Percentiles rank a stretch among this genome's conserved stretches.
phyloP scores from a whole-genome alignment of 2,797 vertebrate genomes.

The Danionella dracula region DNA sequence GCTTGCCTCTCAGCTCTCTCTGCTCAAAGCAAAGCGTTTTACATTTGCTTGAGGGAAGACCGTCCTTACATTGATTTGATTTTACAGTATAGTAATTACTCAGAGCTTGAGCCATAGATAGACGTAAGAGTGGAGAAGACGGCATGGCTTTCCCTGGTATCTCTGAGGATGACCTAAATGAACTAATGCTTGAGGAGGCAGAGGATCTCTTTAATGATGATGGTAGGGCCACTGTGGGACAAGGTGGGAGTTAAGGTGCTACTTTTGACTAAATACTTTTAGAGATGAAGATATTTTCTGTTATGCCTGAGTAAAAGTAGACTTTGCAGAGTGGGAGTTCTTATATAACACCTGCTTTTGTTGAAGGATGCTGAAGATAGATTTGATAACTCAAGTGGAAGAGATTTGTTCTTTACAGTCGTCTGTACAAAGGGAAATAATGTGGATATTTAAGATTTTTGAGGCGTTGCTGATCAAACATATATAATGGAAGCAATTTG shows the following conservation, averaged over 20 bases:
- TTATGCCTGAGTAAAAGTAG: neutral
- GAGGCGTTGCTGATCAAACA: neutral
- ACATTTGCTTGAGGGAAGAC: conserved; percentile 53
- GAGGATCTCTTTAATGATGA: conserved; percentile 72
- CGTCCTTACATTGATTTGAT: conserved; percentile 44
- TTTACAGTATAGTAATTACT: conserved; percentile 47
- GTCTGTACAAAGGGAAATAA: neutral
- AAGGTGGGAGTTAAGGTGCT: conserved; percentile 4
- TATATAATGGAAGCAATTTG: too few species aligned
- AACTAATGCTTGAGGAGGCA: conserved; percentile 66
- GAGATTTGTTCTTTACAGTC: neutral
- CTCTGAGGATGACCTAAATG: conserved; percentile 62
- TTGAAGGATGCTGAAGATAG: neutral
- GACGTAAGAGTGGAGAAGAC: conserved; percentile 37
- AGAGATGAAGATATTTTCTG: neutral
- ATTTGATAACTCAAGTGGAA: neutral
- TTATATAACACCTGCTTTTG: conserved; percentile 4
- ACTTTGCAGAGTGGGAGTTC: conserved; percentile 1
- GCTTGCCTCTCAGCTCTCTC: conserved; percentile 37
- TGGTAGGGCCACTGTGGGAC: conserved; percentile 57
- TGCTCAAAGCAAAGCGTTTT: conserved; percentile 49
- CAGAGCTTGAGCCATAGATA: neutral
- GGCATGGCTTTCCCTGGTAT: conserved; percentile 61
- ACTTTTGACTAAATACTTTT: neutral
- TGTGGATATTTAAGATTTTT: neutral